phyloP scores from a whole-genome alignment of 2,113 vertebrate genomes.

The Pygoscelis antarcticus region DNA sequence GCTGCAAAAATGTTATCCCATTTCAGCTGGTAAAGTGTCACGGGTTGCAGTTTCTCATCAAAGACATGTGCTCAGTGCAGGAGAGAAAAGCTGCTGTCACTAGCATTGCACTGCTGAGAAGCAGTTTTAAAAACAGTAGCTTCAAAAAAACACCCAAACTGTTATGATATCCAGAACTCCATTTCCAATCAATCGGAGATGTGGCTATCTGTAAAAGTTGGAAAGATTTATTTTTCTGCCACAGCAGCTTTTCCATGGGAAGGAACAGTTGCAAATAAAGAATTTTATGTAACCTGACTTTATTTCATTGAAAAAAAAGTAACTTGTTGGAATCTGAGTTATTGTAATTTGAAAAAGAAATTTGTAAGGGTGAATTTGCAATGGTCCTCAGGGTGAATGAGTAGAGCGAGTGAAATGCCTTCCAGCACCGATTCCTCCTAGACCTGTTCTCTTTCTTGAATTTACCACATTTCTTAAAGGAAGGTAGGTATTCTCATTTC shows the following conservation, averaged over 20 bases:
- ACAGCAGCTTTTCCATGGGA: background rate
- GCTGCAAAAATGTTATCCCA: background rate
- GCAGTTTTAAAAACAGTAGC: background rate
- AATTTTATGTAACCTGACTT: background rate
- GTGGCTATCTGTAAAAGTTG: fast-evolving
- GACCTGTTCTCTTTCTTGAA: background rate
- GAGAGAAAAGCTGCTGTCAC: background rate
- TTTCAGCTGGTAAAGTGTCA: background rate
- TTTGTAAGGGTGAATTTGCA: background rate
- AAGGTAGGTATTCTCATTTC: background rate
- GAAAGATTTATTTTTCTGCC: background rate
- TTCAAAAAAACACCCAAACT: fast-evolving
- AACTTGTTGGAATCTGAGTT: background rate
- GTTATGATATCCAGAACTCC: background rate
- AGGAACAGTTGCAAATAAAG: background rate
- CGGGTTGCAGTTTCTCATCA: background rate
- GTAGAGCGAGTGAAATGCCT: background rate
- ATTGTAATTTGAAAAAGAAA: background rate
- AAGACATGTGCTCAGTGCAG: fast-evolving
- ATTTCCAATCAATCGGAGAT: background rate
- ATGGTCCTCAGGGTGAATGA: background rate
- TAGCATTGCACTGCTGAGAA: background rate
- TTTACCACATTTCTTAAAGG: background rate
- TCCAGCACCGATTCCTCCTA: background rate
- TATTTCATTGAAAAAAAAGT: background rate